Percentiles rank a stretch among this genome's conserved stretches.
These are phyloP conservation scores for Oreochromis tanganicae DNA, from an alignment of 2,113 vertebrate species.

Conservation along the genomic window DNA sequence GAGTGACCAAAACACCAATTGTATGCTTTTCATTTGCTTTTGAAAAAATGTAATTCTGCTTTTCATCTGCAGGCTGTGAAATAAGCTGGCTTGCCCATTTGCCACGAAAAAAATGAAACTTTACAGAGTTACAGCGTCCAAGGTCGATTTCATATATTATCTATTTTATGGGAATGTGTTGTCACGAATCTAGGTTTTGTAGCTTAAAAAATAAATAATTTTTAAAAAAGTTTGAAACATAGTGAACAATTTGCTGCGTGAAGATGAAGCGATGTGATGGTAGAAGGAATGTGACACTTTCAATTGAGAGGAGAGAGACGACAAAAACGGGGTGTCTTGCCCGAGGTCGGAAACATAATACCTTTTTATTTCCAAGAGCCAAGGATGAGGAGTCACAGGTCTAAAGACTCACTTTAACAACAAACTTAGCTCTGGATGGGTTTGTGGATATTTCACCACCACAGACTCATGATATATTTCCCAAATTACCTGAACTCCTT, in stretches of 20 bases:
- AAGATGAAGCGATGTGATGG: background rate
- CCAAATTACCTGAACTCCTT: slow-evolving; percentile 4
- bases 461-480: background rate
- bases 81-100: background rate
- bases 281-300: background rate
- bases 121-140: background rate
- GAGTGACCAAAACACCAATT: background rate
- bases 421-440: background rate
- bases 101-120: background rate
- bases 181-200: background rate
- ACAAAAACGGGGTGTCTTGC: background rate
- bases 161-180: background rate
- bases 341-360: slow-evolving; percentile 31
- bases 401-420: background rate
- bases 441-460: background rate
- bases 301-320: background rate
- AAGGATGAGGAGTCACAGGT: slow-evolving; percentile 1
- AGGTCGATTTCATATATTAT: background rate
- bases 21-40: background rate
- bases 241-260: background rate
- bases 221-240: background rate
- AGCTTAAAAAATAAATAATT: background rate
- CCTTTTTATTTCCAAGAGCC: slow-evolving; percentile 20
- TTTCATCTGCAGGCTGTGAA: background rate
- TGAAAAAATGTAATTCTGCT: background rate